These are phyloP conservation scores for Pelusios castaneus DNA, from an alignment of 2,113 vertebrate genomes.

Conservation along the genomic window DNA sequence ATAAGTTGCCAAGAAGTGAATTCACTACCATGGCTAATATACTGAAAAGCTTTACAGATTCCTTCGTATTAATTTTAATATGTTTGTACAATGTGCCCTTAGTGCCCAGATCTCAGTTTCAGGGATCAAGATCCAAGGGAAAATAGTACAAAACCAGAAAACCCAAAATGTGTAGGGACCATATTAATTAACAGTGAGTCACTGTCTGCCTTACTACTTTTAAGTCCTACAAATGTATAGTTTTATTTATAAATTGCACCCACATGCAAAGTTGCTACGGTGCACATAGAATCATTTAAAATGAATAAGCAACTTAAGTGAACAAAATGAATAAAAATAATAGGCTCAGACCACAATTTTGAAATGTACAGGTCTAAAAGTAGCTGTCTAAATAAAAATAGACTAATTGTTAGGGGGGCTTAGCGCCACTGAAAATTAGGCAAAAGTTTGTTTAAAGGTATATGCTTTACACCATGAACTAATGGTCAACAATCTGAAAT, in stretches of 20 bases:
- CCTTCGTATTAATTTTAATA: slow-evolving; percentile 13
- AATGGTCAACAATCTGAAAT: neutral
- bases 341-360: neutral
- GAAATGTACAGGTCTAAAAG: neutral
- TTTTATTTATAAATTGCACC: neutral
- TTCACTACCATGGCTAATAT: slow-evolving; percentile 31
- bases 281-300: neutral
- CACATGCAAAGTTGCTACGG: neutral
- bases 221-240: neutral
- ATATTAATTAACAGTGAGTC: neutral
- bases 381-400: neutral
- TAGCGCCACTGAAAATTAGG: neutral
- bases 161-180: slow-evolving; percentile 43
- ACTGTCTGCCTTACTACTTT: neutral
- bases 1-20: slow-evolving; percentile 33
- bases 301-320: neutral
- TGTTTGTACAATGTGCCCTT: slow-evolving; percentile 48
- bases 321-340: neutral
- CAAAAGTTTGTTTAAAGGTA: neutral
- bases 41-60: slow-evolving; percentile 34
- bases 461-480: neutral
- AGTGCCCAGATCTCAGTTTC: slow-evolving; percentile 7
- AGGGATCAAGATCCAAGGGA: neutral
- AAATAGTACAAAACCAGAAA: slow-evolving; percentile 42
- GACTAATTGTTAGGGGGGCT: neutral